phyloP scores from a whole-genome alignment of 2,888 invertebrate genomes.

The Drosophila maculinotata region DNA sequence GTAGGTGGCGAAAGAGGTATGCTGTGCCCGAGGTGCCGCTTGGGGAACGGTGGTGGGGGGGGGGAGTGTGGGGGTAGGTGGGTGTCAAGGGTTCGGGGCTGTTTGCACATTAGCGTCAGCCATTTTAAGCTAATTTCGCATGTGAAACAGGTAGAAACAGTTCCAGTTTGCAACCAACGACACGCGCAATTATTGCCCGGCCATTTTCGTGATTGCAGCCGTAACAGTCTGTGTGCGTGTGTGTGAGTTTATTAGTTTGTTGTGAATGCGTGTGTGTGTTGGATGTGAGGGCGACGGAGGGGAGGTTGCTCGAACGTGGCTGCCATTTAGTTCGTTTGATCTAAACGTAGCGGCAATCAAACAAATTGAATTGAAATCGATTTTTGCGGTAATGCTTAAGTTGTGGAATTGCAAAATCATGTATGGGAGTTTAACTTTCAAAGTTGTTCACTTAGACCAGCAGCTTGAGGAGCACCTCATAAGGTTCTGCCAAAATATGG shows the following conservation, averaged over 20 bases:
- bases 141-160: constrained; percentile 78
- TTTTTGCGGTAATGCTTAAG: constrained; percentile 56
- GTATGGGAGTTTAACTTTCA: constrained; percentile 9
- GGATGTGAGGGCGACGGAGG: too few species aligned
- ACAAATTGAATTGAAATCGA: constrained; percentile 78
- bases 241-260: too few species aligned
- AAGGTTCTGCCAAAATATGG: neutral
- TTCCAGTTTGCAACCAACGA: constrained; percentile 73
- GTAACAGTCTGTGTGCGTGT: constrained; percentile 17
- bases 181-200: constrained; percentile 80
- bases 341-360: constrained; percentile 69
- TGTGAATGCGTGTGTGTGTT: constrained; percentile 11
- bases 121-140: constrained; percentile 76
- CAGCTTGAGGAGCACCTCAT: constrained; percentile 11
- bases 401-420: constrained; percentile 51
- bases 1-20: neutral
- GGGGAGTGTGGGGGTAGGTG: constrained; percentile 1
- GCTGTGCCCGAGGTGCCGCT: neutral
- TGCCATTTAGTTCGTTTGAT: constrained; percentile 76
- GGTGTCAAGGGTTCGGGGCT: constrained; percentile 39
- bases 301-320: constrained; percentile 70
- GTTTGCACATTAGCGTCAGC: constrained; percentile 73
- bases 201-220: constrained; percentile 75
- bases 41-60: neutral
- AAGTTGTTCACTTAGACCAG: constrained; percentile 5